Evolutionary conservation across 2,797 vertebrate species (phyloP), one percentile per base, ranked within the genome.

Genomic region (Menidia menidia): DNA sequence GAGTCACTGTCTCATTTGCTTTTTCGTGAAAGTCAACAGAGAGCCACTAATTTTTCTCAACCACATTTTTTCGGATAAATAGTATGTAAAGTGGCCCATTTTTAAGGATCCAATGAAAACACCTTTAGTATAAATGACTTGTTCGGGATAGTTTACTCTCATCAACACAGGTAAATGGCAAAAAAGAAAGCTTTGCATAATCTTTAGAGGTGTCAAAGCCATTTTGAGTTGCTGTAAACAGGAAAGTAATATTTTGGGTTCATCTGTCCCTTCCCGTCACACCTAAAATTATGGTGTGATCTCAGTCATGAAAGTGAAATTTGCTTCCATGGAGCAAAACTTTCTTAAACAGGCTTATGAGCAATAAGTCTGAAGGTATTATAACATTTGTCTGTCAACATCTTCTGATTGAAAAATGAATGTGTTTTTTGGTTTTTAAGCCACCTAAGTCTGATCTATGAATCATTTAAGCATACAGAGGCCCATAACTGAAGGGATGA

Each of bases 171-270:
- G 60, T 59, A 48, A 18, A 60, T 70, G 57, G 60, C 51, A 73
- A 64, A 79, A 77, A 75, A 62, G 61, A 59, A 47, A 69, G 75
- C 75, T 84, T 78, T 83, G 69, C 75, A 74, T 81, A 47, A 64
- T 74, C 59, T 68, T 63, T 35, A 69, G 71, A 71, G 47, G 58
- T 71, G 47, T 72, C 19, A 50, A 42, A 80, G 81, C 60, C 50
- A 75, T 51, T 75, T 80, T 64, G 71, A 25, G 71, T 47, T 70
- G 30, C 62, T 71, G 43, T 50, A 3, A 55, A 56, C 52, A 67
- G 70, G 30, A 57, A 60, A 64, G 64, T 52, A 45, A 52, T 71
- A 55, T 55, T 68, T 75, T 69, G 80, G 62, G 14, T 64, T 53
- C 53, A 82, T 58, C 77, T 83, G 62, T 50, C 64, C 50, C 33